Base-by-base conservation (phyloP, 2,888 invertebrate species). In the Epicampocera succincta region DNA sequence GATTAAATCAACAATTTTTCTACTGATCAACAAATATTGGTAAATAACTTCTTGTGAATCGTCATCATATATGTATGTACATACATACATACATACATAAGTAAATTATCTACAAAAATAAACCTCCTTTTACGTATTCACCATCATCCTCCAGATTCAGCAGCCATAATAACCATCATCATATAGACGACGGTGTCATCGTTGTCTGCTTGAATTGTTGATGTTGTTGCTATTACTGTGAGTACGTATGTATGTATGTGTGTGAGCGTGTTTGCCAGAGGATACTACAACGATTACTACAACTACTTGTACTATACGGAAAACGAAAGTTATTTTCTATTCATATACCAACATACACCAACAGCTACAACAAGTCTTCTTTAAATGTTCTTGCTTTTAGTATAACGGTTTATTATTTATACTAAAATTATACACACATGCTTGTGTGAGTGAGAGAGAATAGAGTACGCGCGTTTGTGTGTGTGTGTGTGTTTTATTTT, bases 1-100 rank as follows among this genome's bases (percentile, higher is more conserved):
- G 84, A 85, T 85, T 85, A 85, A 86, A 86, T 83, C 87, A 87
- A 84, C 84, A 85, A 73, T 33, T 69, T 50, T 61, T 74, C 65
- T 40, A 50, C 63, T 71, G 65, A 44, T 52, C 63, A 75, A 75
- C 19, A 60, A 52, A 66, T 33, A 74, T 0, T 38, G 25, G 13
- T 54, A 58, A 63, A 21, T 17, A 58, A 42, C 17, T 13, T 60
- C 42, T 17, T 54, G n/a, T 40, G 33, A 68, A 38, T 56, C 42
- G 52, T 66, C 44, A 54, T 46, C 52, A 42, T n/a, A 21, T n/a
- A n/a, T n/a, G n/a, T n/a, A n/a, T n/a, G n/a, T n/a, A n/a, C n/a
- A 52, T 25, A 52, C 58, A 21, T 13, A 48, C 29, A 29, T 9
- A 13, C 46, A 9, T 46, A 52, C 60, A 25, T 13, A 56, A 25